Evolutionary conservation across 2,113 vertebrate species (phyloP).

Genomic region (Butorides virescens): DNA sequence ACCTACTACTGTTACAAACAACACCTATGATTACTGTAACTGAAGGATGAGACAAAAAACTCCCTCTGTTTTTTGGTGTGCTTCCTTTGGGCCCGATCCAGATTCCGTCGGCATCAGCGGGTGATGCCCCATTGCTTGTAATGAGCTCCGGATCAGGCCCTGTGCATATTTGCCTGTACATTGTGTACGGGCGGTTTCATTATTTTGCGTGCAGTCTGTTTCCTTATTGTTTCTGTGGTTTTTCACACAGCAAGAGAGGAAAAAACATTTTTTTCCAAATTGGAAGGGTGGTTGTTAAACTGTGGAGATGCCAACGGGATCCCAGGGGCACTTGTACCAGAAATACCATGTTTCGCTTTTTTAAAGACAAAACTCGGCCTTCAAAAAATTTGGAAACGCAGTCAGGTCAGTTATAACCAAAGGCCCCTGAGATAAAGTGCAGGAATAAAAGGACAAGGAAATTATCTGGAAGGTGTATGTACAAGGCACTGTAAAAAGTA

Average conservation of each 20-base stretch:
- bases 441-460: background rate
- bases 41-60: background rate
- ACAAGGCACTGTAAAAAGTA: background rate
- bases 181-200: background rate
- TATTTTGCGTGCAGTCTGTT: background rate
- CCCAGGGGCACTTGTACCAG: background rate
- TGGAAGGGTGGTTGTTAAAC: background rate
- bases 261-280: background rate
- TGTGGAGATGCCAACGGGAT: background rate
- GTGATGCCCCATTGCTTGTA: background rate
- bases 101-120: background rate
- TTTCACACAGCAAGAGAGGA: constrained; percentile 21
- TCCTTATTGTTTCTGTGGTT: constrained; percentile 16
- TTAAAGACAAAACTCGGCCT: constrained; percentile 21
- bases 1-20: constrained; percentile 56
- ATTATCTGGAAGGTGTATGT: background rate
- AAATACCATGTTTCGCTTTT: background rate
- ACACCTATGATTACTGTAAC: constrained; percentile 53
- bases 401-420: background rate
- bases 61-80: background rate
- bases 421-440: background rate
- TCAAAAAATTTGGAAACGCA: background rate
- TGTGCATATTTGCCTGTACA: background rate
- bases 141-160: background rate
- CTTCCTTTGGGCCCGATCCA: constrained; percentile 29